Evolutionary conservation across 2,888 invertebrate species (phyloP), one percentile per base, ranked within the genome.

Genomic region (Tanytarsus gracilentus): DNA sequence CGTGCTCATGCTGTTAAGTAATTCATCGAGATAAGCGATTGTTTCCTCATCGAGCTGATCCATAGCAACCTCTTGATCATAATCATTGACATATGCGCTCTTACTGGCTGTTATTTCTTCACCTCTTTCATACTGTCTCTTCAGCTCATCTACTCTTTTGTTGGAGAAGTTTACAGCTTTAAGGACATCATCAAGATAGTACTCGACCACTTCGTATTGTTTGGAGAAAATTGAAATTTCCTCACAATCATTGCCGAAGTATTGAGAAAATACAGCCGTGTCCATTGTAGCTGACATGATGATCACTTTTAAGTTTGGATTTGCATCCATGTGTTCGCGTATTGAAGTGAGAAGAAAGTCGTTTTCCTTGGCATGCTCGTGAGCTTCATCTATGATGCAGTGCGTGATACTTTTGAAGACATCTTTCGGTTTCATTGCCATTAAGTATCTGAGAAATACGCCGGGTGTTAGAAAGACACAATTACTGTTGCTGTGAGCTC

Each of bases 251-350:
- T 81, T 80, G 69, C 81, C 81, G 73, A 97, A 97, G 72, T 95
- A 60, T 11, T 50, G 16, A 4, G 16, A 77, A 74, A 96, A 90
- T 63, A 90, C 80, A 61, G 82, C 78, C 48, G 86, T 82, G 69
- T 97, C 92, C 71, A 94, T 82, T 0, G 95, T 91, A 9, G 97
- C 97, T 3, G 96, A 96, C 96, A 98, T 97, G 48, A 98, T 79
- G 50, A 98, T 79, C 0, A 97, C 73, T 68, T 85, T 86, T 18
- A 96, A 76, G 62, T 87, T 79, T 64, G 83, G 82, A 69, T 81
- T 83, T 51, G 81, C 77, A 1, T 79, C 75, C 40, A 94, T 71
- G 9, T 85, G 81, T 68, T 92, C 88, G 39, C 86, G 80, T 56
- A 97, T 74, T 4, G 88, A 86, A 62, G 94, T 88, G 62, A 98